These are phyloP conservation scores for Pelvicachromis taeniatus DNA, from an alignment of 2,113 vertebrate genomes.

Conservation along the genomic window DNA sequence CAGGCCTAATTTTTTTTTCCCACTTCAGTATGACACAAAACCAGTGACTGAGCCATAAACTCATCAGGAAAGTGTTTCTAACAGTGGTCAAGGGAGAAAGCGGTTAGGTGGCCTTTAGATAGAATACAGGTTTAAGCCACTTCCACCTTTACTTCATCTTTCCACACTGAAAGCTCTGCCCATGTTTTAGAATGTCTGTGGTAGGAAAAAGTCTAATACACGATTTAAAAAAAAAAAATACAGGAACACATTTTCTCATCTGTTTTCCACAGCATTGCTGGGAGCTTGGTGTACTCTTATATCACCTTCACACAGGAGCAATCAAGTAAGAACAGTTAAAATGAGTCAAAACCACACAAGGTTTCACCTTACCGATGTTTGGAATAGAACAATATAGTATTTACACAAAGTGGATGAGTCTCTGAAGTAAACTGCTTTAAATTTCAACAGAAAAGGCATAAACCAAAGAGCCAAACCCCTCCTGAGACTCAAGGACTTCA, in stretches of 20 bases:
- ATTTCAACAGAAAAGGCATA: conserved; percentile 58
- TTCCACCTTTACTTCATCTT: neutral
- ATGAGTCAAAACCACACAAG: neutral
- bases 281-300: conserved; percentile 94
- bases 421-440: neutral
- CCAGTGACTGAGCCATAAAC: neutral
- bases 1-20: neutral
- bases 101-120: neutral
- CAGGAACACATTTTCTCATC: neutral
- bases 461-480: neutral
- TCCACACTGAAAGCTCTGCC: neutral
- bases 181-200: neutral
- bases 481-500: neutral
- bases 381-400: neutral
- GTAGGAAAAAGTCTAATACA: neutral
- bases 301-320: conserved; percentile 92
- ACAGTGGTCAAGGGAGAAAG: neutral
- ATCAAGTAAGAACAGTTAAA: conserved; percentile 70
- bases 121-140: neutral
- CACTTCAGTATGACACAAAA: neutral
- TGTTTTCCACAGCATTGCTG: conserved; percentile 82
- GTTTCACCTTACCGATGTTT: neutral
- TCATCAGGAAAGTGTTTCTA: neutral
- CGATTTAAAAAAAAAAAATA: neutral
- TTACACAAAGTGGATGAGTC: neutral